Base-by-base conservation (phyloP, 2,888 invertebrate genomes). In the Taenaris catops region DNA sequence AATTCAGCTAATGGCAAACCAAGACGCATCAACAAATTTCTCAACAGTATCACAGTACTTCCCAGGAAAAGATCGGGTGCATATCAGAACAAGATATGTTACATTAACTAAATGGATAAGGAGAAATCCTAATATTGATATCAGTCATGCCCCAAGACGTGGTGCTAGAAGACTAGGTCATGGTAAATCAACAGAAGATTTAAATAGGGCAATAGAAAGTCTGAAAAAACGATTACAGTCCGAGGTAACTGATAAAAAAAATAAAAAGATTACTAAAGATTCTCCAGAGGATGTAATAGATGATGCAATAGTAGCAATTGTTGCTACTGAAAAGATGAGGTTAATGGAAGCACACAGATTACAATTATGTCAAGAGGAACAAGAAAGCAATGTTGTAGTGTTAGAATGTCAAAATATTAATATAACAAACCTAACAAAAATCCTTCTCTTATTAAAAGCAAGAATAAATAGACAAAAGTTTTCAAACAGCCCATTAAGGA, bases 61-160 rank as follows among this genome's bases (percentile, higher is more conserved):
- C 38, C 73, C 84, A 3, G 79, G 87, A 2, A 90, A 89, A 53
- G 83, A 84, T 17, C 73, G 92, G 23, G 80, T 79, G 1, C 88
- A 91, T 50, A 74, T 92, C 27, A 81, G 93, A 18, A 89, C 91
- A 28, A 87, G 93, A 10, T 90, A 89, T 55, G 24, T 63, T 0
- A 87, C 88, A 0, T 79, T 92, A n/a, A 54, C 72, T 25, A 78
- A 69, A 38, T 90, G 87, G 74, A 66, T 90, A 27, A 66, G 74
- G 34, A 65, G 70, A 10, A 57, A 89, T 64, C 90, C 89, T 0
- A 49, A 78, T 31, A 38, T 51, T 7, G 68, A 69, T 26, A 43
- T 88, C 2, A 40, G 53, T 8, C 48, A 60, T 25, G 81, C 81
- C 40, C 87, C 81, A 0, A 68, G 87, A n/a, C 64, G 83, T 25